These are phyloP conservation scores for Crocodylus rhombifer DNA, from an alignment of 2,797 vertebrate genomes.

Conservation along the genomic window DNA sequence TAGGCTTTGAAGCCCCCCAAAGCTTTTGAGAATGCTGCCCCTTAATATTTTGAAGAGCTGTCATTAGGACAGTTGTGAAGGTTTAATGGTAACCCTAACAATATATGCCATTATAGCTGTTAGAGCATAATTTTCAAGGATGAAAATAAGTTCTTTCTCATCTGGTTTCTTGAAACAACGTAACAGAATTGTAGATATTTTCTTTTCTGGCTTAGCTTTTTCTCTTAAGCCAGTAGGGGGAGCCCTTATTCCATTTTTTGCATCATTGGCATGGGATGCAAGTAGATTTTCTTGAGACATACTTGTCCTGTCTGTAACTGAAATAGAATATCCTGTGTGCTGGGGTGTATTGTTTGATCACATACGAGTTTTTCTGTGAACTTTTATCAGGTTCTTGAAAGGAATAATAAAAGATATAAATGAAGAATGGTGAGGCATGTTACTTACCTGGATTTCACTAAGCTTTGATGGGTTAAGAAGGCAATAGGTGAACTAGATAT, in stretches of 20 bases:
- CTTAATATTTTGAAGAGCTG: not conserved
- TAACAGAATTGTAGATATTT: rapidly evolving
- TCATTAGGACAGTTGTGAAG: not conserved
- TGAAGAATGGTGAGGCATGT: not conserved
- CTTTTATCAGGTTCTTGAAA: not conserved
- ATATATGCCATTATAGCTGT: rapidly evolving
- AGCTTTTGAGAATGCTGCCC: not conserved
- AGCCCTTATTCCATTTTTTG: constrained; percentile 48
- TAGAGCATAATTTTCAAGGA: not conserved
- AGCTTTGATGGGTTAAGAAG: not conserved
- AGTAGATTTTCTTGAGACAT: not conserved
- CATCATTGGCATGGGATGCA: rapidly evolving
- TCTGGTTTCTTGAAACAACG: rapidly evolving
- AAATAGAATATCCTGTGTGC: not conserved
- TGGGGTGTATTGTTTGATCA: not conserved
- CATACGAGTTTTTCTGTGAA: not conserved
- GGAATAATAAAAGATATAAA: not conserved
- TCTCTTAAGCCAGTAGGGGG: constrained; percentile 57
- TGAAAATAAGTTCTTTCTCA: not conserved
- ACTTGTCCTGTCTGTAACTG: rapidly evolving
- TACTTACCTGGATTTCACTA: not conserved
- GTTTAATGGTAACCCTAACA: not conserved
- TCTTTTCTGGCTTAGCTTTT: not conserved
- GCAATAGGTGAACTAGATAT: rapidly evolving
- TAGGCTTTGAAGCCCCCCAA: not conserved